phyloP scores from a whole-genome alignment of 2,888 invertebrate species.

The Hyles lineata region DNA sequence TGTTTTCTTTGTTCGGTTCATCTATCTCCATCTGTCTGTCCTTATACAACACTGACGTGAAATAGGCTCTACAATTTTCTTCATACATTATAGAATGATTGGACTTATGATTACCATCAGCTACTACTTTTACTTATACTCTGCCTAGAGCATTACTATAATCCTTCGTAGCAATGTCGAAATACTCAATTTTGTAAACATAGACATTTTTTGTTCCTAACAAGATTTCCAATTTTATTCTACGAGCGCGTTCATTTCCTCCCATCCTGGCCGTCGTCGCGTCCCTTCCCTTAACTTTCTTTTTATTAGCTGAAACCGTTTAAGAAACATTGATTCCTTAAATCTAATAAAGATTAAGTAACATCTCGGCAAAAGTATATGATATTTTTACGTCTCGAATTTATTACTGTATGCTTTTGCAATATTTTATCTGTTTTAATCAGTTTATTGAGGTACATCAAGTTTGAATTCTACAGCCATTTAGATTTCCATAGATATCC shows the following conservation, averaged over 20 bases:
- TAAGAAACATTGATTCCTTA: constrained; percentile 80
- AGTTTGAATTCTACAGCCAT: too few relatives aligned
- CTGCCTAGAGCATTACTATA: too few relatives aligned
- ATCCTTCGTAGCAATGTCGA: not conserved
- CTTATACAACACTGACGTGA: too few relatives aligned
- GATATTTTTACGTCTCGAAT: not conserved
- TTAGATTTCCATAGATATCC: not conserved
- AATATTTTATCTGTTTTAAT: not conserved
- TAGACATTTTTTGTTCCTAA: constrained; percentile 64
- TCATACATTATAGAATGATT: too few relatives aligned
- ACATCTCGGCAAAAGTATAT: constrained; percentile 60
- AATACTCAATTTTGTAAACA: constrained; percentile 68
- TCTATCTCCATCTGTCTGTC: too few relatives aligned
- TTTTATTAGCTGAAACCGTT: constrained; percentile 83
- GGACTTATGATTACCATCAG: too few relatives aligned
- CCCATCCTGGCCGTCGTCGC: constrained; percentile 55
- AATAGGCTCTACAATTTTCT: too few relatives aligned
- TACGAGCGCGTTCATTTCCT: constrained; percentile 83
- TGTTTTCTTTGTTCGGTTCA: too few relatives aligned
- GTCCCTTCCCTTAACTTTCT: constrained; percentile 77
- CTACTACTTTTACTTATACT: too few relatives aligned
- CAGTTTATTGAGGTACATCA: not conserved
- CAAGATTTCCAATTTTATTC: constrained; percentile 85
- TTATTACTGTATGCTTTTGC: not conserved
- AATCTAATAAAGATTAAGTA: constrained; percentile 75